Base-by-base conservation (phyloP, 2,888 invertebrate species). In the Diarsia rubi region DNA sequence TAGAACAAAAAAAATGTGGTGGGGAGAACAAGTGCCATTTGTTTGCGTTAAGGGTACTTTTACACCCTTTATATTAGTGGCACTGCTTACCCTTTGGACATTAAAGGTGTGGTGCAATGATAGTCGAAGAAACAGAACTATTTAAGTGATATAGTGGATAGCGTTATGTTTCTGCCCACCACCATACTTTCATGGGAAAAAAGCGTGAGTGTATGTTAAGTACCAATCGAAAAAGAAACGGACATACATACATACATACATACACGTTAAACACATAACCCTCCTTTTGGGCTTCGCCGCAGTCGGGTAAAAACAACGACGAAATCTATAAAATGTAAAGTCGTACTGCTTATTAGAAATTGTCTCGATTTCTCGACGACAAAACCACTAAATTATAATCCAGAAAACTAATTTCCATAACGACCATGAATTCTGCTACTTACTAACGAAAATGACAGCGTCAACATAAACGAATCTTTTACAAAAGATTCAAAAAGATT, bases 381-480 rank as follows among this genome's bases (percentile, higher is more conserved):
- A 45, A 45, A 67, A 67, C 31, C 24, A 47, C 47, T 21, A 44
- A 62, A 73, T 60, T 14, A 14, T n/a, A 44, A 31, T 16, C 16
- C 8, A 8, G 3, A 16, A 72, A 57, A 9, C n/a, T 1, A n/a
- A n/a, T 67, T 67, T 37, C 21, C 57, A 24, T 59, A 54, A 49
- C 24, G 24, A 44, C 37, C 27, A 52, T 2, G 14, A 57, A 24
- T 31, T 11, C 21, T 65, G 49, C 24, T 24, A 57, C 12, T 21
- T 47, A 27, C 2, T 49, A 11, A 21, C 31, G 42, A 63, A 69
- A 72, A n/a, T 64, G 19, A 75, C 14, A 27, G 12, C n/a, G 45
- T 67, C 44, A 77, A 77, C 6, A 57, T 24, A 62, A 69, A 42
- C 14, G 4, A 14, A 31, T 69, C 47, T 27, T 66, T 59, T 16